phyloP scores from a whole-genome alignment of 2,113 vertebrate species.

The Delphinapterus leucas region DNA sequence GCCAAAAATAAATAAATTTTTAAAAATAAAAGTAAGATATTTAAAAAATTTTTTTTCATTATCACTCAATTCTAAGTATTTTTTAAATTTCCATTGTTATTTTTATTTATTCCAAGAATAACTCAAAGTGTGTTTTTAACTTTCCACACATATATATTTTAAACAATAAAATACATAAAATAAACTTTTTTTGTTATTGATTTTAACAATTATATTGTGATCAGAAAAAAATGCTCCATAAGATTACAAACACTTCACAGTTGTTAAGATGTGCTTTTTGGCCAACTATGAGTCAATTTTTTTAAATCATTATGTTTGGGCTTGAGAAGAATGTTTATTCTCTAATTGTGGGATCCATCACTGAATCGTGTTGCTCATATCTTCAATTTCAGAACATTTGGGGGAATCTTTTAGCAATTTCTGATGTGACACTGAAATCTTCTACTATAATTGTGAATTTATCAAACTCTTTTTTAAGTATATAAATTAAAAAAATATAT shows the following conservation, averaged over 20 bases:
- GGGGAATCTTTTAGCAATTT: neutral
- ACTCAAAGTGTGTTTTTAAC: neutral
- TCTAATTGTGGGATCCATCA: neutral
- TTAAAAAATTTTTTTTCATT: neutral
- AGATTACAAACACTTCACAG: neutral
- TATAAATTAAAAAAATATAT: neutral
- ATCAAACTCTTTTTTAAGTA: neutral
- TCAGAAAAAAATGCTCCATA: neutral
- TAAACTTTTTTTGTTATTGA: neutral
- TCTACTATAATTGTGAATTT: neutral
- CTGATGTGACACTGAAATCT: constrained; percentile 14
- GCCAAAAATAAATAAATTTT: no score
- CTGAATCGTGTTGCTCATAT: neutral
- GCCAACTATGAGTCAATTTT: neutral
- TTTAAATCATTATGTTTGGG: neutral
- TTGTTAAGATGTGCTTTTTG: neutral
- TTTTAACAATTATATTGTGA: neutral
- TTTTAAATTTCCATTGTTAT: neutral
- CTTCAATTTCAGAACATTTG: neutral
- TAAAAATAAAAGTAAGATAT: no score
- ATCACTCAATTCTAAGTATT: neutral
- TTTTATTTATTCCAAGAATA: constrained; percentile 24
- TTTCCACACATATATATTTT: neutral
- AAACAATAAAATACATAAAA: neutral
- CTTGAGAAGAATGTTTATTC: neutral